These are phyloP conservation scores for Pyrgilauda ruficollis DNA, from an alignment of 2,113 vertebrate species.

Conservation along the genomic window DNA sequence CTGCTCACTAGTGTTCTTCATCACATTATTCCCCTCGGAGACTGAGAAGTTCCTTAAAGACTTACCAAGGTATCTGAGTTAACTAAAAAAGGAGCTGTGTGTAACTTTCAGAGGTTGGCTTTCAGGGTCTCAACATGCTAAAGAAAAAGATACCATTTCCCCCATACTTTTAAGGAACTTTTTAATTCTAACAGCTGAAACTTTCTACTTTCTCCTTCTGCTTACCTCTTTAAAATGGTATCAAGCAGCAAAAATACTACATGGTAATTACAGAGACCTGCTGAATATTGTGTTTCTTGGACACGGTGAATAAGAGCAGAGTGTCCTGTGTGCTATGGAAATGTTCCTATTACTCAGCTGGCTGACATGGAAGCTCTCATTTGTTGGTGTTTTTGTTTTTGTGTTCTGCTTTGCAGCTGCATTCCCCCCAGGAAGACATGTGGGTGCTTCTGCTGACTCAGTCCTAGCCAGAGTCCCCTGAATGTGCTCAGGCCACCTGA, in stretches of 20 bases:
- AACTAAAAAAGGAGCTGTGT: background rate
- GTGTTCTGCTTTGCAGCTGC: slow-evolving; percentile 52
- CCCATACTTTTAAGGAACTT: background rate
- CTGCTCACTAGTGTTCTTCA: background rate
- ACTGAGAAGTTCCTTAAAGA: background rate
- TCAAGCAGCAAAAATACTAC: background rate
- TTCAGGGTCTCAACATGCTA: background rate
- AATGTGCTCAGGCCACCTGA: background rate
- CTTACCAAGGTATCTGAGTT: background rate
- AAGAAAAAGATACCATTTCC: background rate
- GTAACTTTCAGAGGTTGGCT: background rate
- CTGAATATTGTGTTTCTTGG: background rate
- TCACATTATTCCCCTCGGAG: background rate
- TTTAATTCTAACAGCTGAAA: background rate
- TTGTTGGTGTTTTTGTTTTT: slow-evolving; percentile 50
- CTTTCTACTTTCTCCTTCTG: background rate
- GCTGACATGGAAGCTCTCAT: slow-evolving; percentile 27
- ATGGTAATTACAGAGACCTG: background rate
- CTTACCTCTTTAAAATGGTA: background rate
- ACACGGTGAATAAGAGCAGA: background rate
- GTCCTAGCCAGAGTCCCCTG: background rate
- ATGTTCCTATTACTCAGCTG: slow-evolving; percentile 44
- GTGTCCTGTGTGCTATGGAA: slow-evolving; percentile 12
- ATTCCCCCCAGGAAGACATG: background rate
- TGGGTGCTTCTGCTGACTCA: slow-evolving; percentile 40